Evolutionary conservation across 2,113 vertebrate genomes (phyloP).

Genomic region (Amblyornis subalaris): DNA sequence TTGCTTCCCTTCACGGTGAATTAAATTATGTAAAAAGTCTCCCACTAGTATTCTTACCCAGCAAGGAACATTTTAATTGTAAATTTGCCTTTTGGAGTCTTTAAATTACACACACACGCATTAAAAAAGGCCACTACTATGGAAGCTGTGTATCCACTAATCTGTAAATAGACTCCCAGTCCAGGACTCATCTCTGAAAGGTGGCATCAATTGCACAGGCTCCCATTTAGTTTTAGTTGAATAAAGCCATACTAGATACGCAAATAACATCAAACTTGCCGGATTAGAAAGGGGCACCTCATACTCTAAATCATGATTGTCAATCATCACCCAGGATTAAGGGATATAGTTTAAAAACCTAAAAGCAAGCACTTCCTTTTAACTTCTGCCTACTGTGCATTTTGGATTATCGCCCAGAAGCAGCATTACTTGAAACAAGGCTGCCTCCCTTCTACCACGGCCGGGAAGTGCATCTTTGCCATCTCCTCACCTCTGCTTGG

Average conservation of each 20-base stretch:
- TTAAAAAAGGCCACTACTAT: constrained; percentile 51
- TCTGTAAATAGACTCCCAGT: constrained; percentile 78
- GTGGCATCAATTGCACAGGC: constrained; percentile 77
- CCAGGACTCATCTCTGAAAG: constrained; percentile 75
- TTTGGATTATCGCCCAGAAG: constrained; percentile 80
- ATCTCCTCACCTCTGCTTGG: constrained; percentile 35
- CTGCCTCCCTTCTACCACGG: constrained; percentile 86
- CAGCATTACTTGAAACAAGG: constrained; percentile 89
- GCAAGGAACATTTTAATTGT: constrained; percentile 75
- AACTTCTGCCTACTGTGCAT: constrained; percentile 84
- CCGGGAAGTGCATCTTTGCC: constrained; percentile 68
- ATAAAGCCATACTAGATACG: constrained; percentile 95
- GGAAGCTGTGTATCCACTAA: constrained; percentile 70
- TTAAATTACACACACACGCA: constrained; percentile 57
- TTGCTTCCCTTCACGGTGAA: constrained; percentile 56
- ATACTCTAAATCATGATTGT: constrained; percentile 99
- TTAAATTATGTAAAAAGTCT: constrained; percentile 62
- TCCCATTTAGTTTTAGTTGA: constrained; percentile 78
- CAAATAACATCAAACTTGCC: constrained; percentile 99
- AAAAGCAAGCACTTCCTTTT: constrained; percentile 98
- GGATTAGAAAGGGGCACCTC: constrained; percentile 98
- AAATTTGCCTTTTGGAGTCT: constrained; percentile 69
- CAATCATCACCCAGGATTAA: constrained; percentile 99
- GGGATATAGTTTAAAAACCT: constrained; percentile 99
- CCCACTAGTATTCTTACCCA: constrained; percentile 60